Percentiles rank a stretch among this genome's conserved stretches.
Evolutionary conservation across 2,888 invertebrate genomes (phyloP).

Genomic region (Acanthosepion pharaonis): DNA sequence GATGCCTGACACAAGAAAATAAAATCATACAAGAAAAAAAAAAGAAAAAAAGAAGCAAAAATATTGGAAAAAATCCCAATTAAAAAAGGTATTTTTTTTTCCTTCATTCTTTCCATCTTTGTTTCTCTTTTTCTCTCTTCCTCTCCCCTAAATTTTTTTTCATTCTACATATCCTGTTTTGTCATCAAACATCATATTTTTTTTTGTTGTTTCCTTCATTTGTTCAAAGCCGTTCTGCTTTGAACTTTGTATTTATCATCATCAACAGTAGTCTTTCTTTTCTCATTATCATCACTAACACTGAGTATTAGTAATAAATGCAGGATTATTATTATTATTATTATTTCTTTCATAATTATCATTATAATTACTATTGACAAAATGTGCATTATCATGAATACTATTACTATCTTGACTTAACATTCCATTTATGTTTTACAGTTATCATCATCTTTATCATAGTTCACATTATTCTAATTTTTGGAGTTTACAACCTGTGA

Average conservation of each 20-base stretch:
- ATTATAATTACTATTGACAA: no score
- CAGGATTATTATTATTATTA: no score
- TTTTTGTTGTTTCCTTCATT: not conserved
- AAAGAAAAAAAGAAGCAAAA: not conserved
- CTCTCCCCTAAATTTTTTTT: not conserved
- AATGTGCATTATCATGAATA: not conserved
- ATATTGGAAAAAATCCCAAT: not conserved
- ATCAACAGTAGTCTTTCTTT: not conserved
- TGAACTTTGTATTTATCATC: not conserved
- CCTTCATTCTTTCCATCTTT: not conserved
- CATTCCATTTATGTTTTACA: not conserved
- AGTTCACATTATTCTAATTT: no score
- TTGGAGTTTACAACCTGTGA: no score
- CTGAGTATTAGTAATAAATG: no score
- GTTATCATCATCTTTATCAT: not conserved
- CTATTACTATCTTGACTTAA: not conserved
- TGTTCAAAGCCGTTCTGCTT: not conserved
- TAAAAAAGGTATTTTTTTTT: not conserved
- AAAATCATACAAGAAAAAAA: not conserved
- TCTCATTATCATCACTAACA: not conserved
- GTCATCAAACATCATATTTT: not conserved
- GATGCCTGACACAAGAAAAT: constrained; percentile 33
- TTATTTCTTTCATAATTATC: no score
- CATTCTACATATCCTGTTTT: not conserved
- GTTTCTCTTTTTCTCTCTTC: not conserved